Evolutionary conservation across 2,888 invertebrate species (phyloP), one percentile per base, ranked within the genome.

Genomic region (Polietes domitor): DNA sequence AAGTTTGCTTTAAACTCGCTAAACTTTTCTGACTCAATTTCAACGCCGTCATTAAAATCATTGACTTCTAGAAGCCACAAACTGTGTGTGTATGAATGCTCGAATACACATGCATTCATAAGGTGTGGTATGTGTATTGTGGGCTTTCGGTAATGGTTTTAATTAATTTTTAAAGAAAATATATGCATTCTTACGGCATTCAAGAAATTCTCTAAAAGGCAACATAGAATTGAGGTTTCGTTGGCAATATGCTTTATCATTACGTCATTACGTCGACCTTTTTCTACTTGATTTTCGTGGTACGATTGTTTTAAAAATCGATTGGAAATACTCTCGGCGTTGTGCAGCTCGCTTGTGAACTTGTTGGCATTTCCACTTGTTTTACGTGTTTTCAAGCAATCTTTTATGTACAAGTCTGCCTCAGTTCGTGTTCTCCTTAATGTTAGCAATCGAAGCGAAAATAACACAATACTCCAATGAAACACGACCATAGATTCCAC

Each of bases 281-380:
- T 53, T 58, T 6, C 24, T 26, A 4, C 2, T 26, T 58, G 53
- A n/a, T 50, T 17, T 50, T 50, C 50, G 50, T 50, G 50, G n/a
- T n/a, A 50, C 24, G 21, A 26, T 58, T 55, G 24, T 24, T 55
- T 58, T n/a, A n/a, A n/a, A n/a, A n/a, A n/a, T 58, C 15, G 26
- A 15, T 70, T 77, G 72, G 32, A 77, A 81, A 81, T 77, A 81
- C 72, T 77, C 77, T 58, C 47, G 9, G 55, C 2, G 6, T 53
- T 58, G 4, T 50, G 9, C 9, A 32, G 4, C n/a, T 63, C 50
- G 58, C 3, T 26, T 75, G 75, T 63, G 74, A 82, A 78, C 65
- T 82, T 78, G 78, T 72, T 82, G 82, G 82, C 82, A 82, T 82
- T 82, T 82, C 71, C 78, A 78, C 82, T 82, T 82, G 82, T 50